Base-by-base conservation (phyloP, 1,140 invertebrate species). In the Anoplolepis gracilipes region DNA sequence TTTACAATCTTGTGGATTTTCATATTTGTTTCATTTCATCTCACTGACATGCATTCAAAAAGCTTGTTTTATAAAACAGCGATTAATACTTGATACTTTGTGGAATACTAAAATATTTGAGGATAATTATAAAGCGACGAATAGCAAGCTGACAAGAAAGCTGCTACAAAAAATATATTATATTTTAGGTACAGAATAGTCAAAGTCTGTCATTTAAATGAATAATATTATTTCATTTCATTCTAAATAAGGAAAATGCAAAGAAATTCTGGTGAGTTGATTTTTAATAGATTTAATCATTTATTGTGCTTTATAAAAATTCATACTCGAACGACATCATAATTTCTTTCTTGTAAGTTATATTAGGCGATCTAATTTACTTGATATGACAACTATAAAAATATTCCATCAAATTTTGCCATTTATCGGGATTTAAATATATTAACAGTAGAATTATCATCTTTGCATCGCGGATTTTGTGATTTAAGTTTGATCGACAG, bases 11-110 rank as follows among this genome's bases (percentile, higher is more conserved):
- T 81, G 88, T 22, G n/a, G 49, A n/a, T 75, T 59, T 85, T 10
- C 30, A n/a, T 69, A 28, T 4, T 4, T 16, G 22, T 16, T 28
- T 59, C 64, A 2, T 84, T 77, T 77, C n/a, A 36, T 59, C 33
- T 77, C 72, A 7, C 10, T 55, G 11, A 11, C 36, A 46, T 33
- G 13, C 16, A 72, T 30, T 72, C 6, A 59, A 42, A 72, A n/a
- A 8, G n/a, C 2, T 61, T 33, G 78, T 36, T 72, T 46, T 25
- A 19, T 87, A 87, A 77, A 86, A 87, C 91, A 92, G 91, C 90
- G 85, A 92, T 92, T 92, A 91, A 92, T 92, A 91, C 87, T 89
- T 85, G 73, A 72, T 84, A 73, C 19, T 65, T 36, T 33, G 6
- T 28, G 13, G 1, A 13, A 42, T 4, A 28, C 13, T 78, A 62